These are phyloP conservation scores for Abramis brama DNA, from an alignment of 2,113 vertebrate genomes.

Conservation along the genomic window DNA sequence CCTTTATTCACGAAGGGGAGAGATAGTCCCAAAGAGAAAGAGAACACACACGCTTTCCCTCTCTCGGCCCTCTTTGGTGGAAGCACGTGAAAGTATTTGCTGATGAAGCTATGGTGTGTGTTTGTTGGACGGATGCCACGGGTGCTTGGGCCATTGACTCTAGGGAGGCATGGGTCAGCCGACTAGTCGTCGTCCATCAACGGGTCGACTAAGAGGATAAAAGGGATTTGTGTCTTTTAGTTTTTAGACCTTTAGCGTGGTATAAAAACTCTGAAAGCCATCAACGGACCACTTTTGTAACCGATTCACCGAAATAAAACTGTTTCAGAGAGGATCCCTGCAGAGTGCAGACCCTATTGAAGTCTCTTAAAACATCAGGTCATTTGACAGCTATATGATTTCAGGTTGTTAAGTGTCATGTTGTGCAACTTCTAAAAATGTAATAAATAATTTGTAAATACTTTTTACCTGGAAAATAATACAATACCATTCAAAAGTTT, in stretches of 20 bases:
- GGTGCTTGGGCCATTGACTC: not conserved
- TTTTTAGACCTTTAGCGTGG: not conserved
- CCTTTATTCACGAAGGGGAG: conserved; percentile 46
- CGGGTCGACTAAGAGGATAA: conserved; percentile 3
- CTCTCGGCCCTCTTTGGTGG: not conserved
- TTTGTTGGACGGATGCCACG: conserved; percentile 20
- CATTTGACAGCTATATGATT: not conserved
- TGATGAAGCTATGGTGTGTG: conserved; percentile 27
- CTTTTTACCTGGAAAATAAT: not conserved
- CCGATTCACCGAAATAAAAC: not conserved
- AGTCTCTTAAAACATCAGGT: too few relatives aligned
- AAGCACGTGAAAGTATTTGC: conserved; percentile 43
- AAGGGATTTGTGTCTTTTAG: not conserved
- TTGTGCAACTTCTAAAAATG: not conserved
- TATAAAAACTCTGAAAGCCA: not conserved
- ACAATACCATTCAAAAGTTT: not conserved
- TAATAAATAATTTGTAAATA: not conserved
- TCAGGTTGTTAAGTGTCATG: not conserved
- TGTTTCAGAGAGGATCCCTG: not conserved
- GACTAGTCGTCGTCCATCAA: not conserved
- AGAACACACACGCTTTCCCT: conserved; percentile 1
- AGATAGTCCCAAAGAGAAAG: not conserved
- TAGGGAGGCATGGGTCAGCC: not conserved
- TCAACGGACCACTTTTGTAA: not conserved
- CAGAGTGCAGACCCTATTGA: not conserved